Conservation (phyloP, 2,797 vertebrate species). For the Sternarchorhynchus goeldii region DNA sequence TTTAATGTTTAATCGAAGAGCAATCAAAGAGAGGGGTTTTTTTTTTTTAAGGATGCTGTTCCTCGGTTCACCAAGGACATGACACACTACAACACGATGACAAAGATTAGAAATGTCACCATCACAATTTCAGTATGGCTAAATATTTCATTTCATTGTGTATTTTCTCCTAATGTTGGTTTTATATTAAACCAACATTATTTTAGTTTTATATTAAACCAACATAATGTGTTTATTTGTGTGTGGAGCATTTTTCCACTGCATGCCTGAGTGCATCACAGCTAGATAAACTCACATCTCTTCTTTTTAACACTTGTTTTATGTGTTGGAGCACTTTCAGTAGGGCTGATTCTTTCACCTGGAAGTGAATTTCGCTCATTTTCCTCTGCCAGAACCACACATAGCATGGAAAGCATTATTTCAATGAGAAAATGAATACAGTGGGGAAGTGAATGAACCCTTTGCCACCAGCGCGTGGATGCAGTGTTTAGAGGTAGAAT, state of each 20-base stretch:
- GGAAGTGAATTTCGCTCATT: slow-evolving; percentile 34
- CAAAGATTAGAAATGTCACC: slow-evolving; percentile 14
- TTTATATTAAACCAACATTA: no score
- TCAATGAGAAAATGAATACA: slow-evolving; percentile 24
- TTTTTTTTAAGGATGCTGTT: slow-evolving; percentile 69
- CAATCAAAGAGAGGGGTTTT: slow-evolving; percentile 75
- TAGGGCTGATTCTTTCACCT: slow-evolving; percentile 16
- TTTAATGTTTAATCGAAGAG: slow-evolving; percentile 69
- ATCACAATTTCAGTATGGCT: neutral
- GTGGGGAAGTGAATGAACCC: slow-evolving; percentile 22
- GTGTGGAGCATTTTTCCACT: neutral
- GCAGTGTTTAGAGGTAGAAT: neutral
- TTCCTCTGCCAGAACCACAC: slow-evolving; percentile 20
- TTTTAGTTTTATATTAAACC: no score
- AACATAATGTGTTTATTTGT: no score
- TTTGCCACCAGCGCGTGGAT: slow-evolving; percentile 26
- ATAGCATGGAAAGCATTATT: neutral
- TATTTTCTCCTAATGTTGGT: no score
- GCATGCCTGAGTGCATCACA: slow-evolving; percentile 15
- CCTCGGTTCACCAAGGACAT: slow-evolving; percentile 60
- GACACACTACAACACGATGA: neutral
- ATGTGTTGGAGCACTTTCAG: slow-evolving; percentile 20
- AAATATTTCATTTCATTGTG: neutral
- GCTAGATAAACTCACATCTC: neutral
- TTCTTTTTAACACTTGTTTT: slow-evolving; percentile 7